These are phyloP conservation scores for Hymenochirus boettgeri DNA, from an alignment of 2,113 vertebrate species.

Conservation along the genomic window DNA sequence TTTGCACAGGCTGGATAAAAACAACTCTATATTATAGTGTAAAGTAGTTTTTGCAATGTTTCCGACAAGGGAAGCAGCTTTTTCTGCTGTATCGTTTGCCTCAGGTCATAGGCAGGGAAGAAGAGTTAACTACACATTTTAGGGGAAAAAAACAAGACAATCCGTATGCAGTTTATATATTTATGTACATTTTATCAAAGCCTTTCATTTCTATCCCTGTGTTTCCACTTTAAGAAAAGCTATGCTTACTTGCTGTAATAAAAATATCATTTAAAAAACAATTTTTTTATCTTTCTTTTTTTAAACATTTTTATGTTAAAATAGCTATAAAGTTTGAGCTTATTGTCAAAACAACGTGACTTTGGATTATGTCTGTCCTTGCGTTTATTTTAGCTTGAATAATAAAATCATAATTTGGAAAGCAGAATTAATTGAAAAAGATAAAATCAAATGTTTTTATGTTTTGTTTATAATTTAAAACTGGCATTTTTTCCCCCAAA, in stretches of 20 bases:
- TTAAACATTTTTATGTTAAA: slow-evolving; percentile 63
- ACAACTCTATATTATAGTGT: too few species aligned
- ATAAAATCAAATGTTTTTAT: slow-evolving; percentile 54
- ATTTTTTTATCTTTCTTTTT: slow-evolving; percentile 58
- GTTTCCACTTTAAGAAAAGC: slow-evolving; percentile 49
- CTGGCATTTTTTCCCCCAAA: slow-evolving; percentile 29
- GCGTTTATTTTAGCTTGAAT: slow-evolving; percentile 57
- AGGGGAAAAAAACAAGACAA: too few species aligned
- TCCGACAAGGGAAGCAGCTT: too few species aligned
- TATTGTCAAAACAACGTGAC: slow-evolving; percentile 50
- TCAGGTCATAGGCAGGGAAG: too few species aligned
- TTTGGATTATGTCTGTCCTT: slow-evolving; percentile 50
- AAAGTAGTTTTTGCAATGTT: too few species aligned
- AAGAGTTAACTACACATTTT: too few species aligned
- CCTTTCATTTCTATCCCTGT: neutral
- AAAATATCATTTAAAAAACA: slow-evolving; percentile 62
- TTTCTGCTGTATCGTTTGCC: too few species aligned
- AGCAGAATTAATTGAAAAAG: slow-evolving; percentile 63
- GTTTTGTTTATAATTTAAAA: slow-evolving; percentile 53
- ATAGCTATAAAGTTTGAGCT: slow-evolving; percentile 55
- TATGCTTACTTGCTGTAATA: slow-evolving; percentile 56
- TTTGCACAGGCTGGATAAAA: too few species aligned
- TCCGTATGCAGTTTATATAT: too few species aligned
- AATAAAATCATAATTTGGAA: slow-evolving; percentile 60
- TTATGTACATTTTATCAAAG: too few species aligned